Evolutionary conservation across 2,113 vertebrate genomes (phyloP).

Genomic region (Sapayoa aenigma): DNA sequence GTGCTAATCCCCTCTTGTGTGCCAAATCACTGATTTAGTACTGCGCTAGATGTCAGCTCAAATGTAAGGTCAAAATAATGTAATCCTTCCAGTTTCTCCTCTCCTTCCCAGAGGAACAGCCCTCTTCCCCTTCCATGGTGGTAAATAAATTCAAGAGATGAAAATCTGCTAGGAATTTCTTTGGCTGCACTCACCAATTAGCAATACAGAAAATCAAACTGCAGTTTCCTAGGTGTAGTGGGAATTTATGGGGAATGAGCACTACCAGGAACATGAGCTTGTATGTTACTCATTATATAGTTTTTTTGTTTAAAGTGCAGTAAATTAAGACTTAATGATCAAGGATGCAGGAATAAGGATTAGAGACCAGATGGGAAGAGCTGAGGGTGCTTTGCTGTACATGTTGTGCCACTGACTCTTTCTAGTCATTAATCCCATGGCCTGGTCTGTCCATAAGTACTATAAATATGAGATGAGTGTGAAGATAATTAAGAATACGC

Average conservation of each 20-base stretch:
- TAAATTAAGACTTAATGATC: constrained; percentile 51
- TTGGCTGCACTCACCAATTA: constrained; percentile 29
- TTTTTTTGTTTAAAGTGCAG: constrained; percentile 30
- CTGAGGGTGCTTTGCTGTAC: not conserved
- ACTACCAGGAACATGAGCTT: constrained; percentile 24
- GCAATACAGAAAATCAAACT: constrained; percentile 40
- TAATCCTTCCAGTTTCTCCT: constrained; percentile 42
- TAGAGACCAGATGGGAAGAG: constrained; percentile 36
- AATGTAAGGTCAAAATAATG: constrained; percentile 60
- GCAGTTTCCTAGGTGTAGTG: constrained; percentile 50
- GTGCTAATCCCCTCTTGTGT: constrained; percentile 22
- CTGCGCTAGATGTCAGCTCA: constrained; percentile 37
- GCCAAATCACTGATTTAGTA: constrained; percentile 64
- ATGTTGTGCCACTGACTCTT: not conserved
- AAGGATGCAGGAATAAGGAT: constrained; percentile 20
- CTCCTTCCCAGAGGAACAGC: constrained; percentile 10
- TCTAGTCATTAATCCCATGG: not conserved
- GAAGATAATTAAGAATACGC: not conserved
- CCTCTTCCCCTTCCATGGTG: constrained; percentile 16
- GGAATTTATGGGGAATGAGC: constrained; percentile 30
- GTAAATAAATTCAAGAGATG: constrained; percentile 59
- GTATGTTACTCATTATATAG: constrained; percentile 4
- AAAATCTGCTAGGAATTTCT: constrained; percentile 52
- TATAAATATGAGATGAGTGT: not conserved
- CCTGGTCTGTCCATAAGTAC: not conserved